A percentile compares a stretch with the other conserved stretches of the same genome.
Conservation (phyloP, 2,113 vertebrate genomes). For the Octodon degus region DNA sequence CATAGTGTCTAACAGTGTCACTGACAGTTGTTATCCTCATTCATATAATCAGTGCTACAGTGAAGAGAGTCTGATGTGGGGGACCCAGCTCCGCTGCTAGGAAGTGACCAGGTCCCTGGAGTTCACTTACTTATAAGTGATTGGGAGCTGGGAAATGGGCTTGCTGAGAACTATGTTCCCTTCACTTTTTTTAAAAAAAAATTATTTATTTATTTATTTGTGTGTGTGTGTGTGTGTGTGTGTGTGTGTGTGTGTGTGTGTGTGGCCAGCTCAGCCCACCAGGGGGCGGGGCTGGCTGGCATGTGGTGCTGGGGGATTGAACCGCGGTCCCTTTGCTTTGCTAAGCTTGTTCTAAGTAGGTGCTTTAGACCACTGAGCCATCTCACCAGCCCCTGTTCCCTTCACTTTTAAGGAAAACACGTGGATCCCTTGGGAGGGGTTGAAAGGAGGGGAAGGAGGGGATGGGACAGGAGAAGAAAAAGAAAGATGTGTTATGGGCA, state of each 20-base stretch:
- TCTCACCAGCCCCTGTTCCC: no score
- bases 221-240: no score
- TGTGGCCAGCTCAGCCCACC: no score
- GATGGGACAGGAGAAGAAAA: neutral
- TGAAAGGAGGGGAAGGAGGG: neutral
- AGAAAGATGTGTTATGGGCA: neutral
- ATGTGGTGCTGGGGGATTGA: no score
- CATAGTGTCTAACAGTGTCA: neutral
- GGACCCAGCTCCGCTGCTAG: neutral
- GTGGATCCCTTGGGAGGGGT: neutral
- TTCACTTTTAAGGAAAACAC: neutral
- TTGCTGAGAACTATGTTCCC: neutral
- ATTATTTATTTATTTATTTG: no score
- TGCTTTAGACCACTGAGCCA: no score
- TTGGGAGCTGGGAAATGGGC: neutral
- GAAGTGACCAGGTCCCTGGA: neutral
- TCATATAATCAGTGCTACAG: neutral
- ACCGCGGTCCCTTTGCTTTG: no score
- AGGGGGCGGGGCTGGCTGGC: no score
- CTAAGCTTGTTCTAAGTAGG: no score
- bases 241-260: no score
- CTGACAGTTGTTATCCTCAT: neutral
- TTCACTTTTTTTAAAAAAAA: no score
- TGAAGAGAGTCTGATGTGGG: neutral
- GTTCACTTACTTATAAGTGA: neutral